Base-by-base conservation (phyloP, 2,888 invertebrate species). In the Troglohyphantes excavatus region DNA sequence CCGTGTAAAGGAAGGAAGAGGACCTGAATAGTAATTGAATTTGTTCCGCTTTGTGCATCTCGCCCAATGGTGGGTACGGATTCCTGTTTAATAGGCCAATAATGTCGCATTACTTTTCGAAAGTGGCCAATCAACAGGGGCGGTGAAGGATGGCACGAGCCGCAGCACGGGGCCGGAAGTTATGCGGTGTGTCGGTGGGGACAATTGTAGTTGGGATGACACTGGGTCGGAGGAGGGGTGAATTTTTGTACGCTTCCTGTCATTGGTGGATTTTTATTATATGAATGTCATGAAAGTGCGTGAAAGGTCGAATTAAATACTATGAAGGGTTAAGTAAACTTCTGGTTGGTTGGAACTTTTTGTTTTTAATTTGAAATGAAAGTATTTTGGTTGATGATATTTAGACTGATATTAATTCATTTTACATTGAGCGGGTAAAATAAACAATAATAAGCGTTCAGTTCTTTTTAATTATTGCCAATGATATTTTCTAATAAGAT, bases 51-150 rank as follows among this genome's bases (percentile, higher is more conserved):
- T n/a, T 63, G 65, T 46, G 39, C 61, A 63, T 43, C 33, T 73
- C 75, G 63, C 73, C 73, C 65, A 67, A 67, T 72, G 26, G 73
- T 46, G 81, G 81, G 46, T 65, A 65, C 21, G 29, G 46, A 63
- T 61, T 88, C 65, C 6, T 76, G 61, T 63, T 63, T 72, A 67
- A 81, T 65, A 26, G 61, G 73, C 87, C 87, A 81, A 88, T 88
- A 78, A 88, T 88, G 84, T 75, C 21, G 46, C 46, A 65, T 70
- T 39, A 29, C 33, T 27, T 70, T 76, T 63, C 29, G 27, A 67
- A 76, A 79, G 70, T 29, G 86, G 79, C 86, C 86, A 86, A 86
- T 86, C 79, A 86, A 59, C 61, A 26, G 53, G 61, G 78, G 61
- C 21, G 70, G 63, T 23, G 78, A 59, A 72, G 43, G 67, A 39